phyloP scores from a whole-genome alignment of 64 coral and sea anemone species.

The Hydrozoanthus tunicans region DNA sequence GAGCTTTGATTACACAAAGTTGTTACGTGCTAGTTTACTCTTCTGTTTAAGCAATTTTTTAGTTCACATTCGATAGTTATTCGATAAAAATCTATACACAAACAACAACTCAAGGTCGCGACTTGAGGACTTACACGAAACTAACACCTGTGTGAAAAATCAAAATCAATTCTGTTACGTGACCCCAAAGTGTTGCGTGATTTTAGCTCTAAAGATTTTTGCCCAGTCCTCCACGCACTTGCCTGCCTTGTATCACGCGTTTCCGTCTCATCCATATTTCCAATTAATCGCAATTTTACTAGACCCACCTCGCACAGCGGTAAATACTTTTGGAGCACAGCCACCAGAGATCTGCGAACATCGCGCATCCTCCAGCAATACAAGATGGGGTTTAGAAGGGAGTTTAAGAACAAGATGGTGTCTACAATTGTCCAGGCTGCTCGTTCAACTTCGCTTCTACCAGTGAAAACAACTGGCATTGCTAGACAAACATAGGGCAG shows the following conservation, averaged over 20 bases:
- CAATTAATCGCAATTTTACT: neutral
- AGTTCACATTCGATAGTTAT: too few relatives aligned
- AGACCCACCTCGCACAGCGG: neutral
- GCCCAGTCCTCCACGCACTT: neutral
- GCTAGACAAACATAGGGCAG: slow-evolving; percentile 48
- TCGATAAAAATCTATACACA: too few relatives aligned
- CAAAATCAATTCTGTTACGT: neutral
- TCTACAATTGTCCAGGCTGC: slow-evolving; percentile 56
- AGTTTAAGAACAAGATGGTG: slow-evolving; percentile 67
- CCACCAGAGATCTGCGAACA: slow-evolving; percentile 55
- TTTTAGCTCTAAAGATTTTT: neutral
- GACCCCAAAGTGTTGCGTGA: slow-evolving; percentile 34
- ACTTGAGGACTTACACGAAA: too few relatives aligned
- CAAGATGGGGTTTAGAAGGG: slow-evolving; percentile 66
- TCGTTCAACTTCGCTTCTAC: slow-evolving; percentile 38
- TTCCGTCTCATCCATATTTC: neutral
- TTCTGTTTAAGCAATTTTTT: too few relatives aligned
- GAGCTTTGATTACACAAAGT: too few relatives aligned
- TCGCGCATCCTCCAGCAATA: slow-evolving; percentile 79
- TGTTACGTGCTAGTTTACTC: too few relatives aligned
- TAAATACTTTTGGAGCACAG: neutral
- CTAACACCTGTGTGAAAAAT: neutral
- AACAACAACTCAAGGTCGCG: too few relatives aligned
- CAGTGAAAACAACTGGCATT: slow-evolving; percentile 4
- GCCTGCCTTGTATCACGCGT: slow-evolving; percentile 48